Evolutionary conservation across 2,888 invertebrate genomes (phyloP).

Genomic region (Meta bourneti): DNA sequence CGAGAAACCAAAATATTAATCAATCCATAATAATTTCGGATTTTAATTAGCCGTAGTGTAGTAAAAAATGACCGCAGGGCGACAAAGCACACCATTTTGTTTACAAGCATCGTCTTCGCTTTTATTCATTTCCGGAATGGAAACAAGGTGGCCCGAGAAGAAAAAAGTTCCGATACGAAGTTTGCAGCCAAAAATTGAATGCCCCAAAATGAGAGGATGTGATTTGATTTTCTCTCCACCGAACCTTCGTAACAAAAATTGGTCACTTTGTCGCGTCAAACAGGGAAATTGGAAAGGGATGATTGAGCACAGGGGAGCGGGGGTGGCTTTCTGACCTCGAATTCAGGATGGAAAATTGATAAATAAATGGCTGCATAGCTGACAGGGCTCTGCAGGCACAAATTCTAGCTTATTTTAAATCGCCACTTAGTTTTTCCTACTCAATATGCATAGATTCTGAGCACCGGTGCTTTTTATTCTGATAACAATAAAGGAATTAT

Average conservation of each 20-base stretch:
- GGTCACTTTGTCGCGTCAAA: slow-evolving; percentile 1
- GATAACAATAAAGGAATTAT: too few relatives aligned
- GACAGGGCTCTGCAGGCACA: background rate
- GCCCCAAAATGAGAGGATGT: background rate
- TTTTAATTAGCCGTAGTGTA: too few relatives aligned
- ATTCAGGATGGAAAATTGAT: background rate
- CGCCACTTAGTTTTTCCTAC: background rate
- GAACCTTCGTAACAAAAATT: background rate
- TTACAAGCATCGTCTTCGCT: too few relatives aligned
- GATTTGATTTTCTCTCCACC: background rate
- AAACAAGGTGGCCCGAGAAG: too few relatives aligned
- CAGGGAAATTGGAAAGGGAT: background rate
- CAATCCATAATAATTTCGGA: too few relatives aligned
- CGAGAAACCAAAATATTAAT: too few relatives aligned
- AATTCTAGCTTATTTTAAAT: background rate
- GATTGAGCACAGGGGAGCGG: background rate
- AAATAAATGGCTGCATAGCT: background rate
- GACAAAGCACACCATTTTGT: too few relatives aligned
- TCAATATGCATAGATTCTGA: too few relatives aligned
- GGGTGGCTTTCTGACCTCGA: background rate
- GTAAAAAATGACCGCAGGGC: too few relatives aligned
- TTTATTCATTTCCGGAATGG: too few relatives aligned
- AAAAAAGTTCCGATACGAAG: background rate
- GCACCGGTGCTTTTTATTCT: too few relatives aligned
- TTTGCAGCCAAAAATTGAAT: background rate